Evolutionary conservation across 2,888 invertebrate species (phyloP).

Genomic region (Yponomeuta sedellus): DNA sequence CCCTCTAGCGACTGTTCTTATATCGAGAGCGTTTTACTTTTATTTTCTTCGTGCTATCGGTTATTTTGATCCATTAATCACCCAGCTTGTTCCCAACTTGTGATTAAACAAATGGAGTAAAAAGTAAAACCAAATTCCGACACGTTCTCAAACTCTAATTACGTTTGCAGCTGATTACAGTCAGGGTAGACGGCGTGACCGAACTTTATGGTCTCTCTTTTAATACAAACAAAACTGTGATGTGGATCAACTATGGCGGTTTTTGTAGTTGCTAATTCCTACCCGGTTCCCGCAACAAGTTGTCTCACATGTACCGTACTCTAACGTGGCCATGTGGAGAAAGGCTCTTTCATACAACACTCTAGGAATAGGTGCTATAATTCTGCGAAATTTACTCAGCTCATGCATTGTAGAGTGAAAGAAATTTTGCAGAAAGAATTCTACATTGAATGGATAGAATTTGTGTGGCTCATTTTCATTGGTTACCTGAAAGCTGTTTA

Average conservation of each 20-base stretch:
- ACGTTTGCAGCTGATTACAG: no score
- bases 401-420: neutral
- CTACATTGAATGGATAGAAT: no score
- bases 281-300: neutral
- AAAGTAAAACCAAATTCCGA: neutral
- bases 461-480: no score
- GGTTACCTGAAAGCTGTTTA: no score
- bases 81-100: neutral
- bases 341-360: neutral
- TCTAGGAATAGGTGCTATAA: neutral
- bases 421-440: neutral
- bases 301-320: neutral
- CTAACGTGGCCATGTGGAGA: neutral
- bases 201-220: neutral
- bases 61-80: neutral
- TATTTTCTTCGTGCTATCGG: neutral
- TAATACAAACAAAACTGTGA: neutral
- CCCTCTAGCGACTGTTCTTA: neutral
- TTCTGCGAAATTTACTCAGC: neutral
- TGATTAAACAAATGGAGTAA: neutral
- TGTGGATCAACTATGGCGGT: neutral
- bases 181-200: neutral
- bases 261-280: neutral
- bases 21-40: neutral
- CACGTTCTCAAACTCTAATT: neutral